Conservation (phyloP, 2,113 vertebrate genomes). For the Pituophis catenifer region DNA sequence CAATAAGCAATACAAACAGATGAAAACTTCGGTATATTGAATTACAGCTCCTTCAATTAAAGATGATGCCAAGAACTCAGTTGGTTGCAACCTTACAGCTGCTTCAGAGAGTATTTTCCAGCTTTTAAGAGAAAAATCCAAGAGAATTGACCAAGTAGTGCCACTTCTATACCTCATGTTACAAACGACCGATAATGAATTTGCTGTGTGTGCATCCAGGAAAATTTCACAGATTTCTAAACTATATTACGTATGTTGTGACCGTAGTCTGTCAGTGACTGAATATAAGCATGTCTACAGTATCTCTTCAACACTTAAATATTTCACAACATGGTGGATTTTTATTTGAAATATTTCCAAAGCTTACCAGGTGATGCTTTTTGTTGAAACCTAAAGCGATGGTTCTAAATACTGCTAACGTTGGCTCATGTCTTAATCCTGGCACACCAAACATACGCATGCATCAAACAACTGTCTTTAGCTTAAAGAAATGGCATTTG, state of each 20-base stretch:
- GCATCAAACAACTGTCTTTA: neutral
- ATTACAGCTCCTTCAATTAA: neutral
- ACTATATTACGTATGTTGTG: neutral
- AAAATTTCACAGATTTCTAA: neutral
- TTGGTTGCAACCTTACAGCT: neutral
- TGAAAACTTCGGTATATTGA: neutral
- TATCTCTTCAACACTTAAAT: neutral
- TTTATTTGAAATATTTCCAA: neutral
- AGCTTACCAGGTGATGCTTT: neutral
- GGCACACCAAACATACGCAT: no score
- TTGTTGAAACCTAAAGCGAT: neutral
- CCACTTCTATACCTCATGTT: neutral
- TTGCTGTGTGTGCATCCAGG: neutral
- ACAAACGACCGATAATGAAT: neutral
- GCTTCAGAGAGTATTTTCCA: neutral
- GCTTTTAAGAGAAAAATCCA: neutral
- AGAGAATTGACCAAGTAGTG: neutral
- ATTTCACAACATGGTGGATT: neutral
- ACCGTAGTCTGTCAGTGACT: neutral
- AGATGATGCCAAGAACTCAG: neutral
- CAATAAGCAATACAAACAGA: neutral
- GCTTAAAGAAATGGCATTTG: neutral
- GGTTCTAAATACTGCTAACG: neutral
- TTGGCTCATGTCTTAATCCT: neutral
- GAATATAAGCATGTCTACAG: neutral